phyloP scores from a whole-genome alignment of 92 coral and sea anemone genomes.

The Porites cylindrica region DNA sequence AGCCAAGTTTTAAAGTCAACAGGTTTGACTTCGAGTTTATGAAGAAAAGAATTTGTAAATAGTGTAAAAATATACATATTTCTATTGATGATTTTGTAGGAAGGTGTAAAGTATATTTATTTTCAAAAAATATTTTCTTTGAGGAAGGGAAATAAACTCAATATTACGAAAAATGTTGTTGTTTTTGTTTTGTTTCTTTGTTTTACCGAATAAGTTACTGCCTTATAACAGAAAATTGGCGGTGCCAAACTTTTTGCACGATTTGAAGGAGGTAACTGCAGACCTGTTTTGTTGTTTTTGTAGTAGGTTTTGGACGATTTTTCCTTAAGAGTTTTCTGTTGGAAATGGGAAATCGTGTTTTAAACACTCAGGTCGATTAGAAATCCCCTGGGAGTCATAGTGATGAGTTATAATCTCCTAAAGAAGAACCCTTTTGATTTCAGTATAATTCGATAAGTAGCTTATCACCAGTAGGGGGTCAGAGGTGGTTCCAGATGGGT shows the following conservation, averaged over 20 bases:
- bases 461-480: conserved; percentile 80
- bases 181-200: background rate
- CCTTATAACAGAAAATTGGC: background rate
- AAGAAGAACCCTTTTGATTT: background rate
- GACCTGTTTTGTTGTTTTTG: no score
- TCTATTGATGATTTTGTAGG: background rate
- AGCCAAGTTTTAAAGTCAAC: background rate
- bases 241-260: no score
- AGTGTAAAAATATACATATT: conserved; percentile 22
- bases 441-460: background rate
- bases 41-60: conserved; percentile 2
- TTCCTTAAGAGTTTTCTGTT: no score
- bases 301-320: no score
- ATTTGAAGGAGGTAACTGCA: no score
- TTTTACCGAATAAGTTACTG: background rate
- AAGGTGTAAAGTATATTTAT: conserved; percentile 10
- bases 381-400: no score
- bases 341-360: no score
- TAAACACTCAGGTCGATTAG: no score
- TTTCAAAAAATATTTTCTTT: background rate
- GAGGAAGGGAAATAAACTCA: conserved; percentile 13
- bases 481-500: conserved; percentile 71
- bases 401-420: no score
- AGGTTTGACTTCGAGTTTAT: background rate
- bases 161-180: background rate